These are phyloP conservation scores for Trachymyrmex septentrionalis DNA, from an alignment of 1,140 invertebrate genomes.

Conservation along the genomic window DNA sequence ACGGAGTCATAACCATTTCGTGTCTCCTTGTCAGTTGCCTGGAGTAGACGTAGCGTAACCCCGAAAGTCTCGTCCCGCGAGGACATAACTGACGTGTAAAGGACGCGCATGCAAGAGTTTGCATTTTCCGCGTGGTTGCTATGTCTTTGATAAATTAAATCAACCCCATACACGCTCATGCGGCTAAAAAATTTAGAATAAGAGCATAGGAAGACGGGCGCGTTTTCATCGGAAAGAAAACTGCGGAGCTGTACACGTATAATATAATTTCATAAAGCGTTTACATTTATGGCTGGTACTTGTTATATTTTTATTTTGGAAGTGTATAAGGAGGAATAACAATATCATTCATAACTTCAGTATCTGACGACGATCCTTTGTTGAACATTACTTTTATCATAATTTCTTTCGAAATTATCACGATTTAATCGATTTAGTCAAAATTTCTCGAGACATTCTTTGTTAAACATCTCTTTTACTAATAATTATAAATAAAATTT, in stretches of 20 bases:
- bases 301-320: not conserved
- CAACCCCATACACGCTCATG: not conserved
- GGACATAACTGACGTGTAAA: slow-evolving; percentile 40
- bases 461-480: too few relatives aligned
- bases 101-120: slow-evolving; percentile 48
- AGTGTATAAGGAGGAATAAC: not conserved
- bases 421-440: not conserved
- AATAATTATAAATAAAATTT: too few relatives aligned
- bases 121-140: slow-evolving; percentile 8
- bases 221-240: not conserved
- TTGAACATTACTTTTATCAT: not conserved
- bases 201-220: not conserved
- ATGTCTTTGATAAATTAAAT: slow-evolving; percentile 50
- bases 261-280: slow-evolving; percentile 9
- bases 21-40: slow-evolving; percentile 34
- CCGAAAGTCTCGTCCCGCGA: not conserved
- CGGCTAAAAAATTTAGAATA: slow-evolving; percentile 20
- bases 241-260: not conserved
- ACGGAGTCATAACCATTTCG: slow-evolving; percentile 23
- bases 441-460: not conserved
- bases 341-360: not conserved
- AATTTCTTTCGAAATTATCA: not conserved
- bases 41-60: not conserved
- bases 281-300: slow-evolving; percentile 22
- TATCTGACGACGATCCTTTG: not conserved